Evolutionary conservation across 2,113 vertebrate species (phyloP).

Genomic region (Cyrtonyx montezumae): DNA sequence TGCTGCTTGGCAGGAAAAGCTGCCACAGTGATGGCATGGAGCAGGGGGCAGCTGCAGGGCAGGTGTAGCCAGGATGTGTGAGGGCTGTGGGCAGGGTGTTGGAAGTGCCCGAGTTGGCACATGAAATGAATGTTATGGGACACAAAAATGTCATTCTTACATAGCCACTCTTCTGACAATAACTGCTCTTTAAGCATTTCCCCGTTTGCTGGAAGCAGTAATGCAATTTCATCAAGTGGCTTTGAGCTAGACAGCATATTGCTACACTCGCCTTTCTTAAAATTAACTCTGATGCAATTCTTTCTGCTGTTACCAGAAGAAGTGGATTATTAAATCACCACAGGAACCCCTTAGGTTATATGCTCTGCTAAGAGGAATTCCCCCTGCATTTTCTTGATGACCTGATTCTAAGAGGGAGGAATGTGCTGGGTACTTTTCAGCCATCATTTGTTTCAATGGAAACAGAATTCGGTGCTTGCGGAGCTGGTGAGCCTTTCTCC

Average conservation of each 20-base stretch:
- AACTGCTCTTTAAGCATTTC: neutral
- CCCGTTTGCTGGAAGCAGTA: neutral
- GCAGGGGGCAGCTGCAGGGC: no score
- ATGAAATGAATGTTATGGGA: neutral
- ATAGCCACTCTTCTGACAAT: neutral
- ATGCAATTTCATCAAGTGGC: neutral
- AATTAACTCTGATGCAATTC: neutral
- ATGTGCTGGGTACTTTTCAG: neutral
- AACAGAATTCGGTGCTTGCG: neutral
- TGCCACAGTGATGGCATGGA: no score
- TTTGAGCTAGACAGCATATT: neutral
- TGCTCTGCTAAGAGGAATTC: neutral
- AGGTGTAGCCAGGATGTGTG: no score
- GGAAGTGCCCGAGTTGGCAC: no score
- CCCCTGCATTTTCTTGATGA: neutral
- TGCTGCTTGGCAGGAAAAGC: no score
- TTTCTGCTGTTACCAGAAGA: conserved; percentile 11
- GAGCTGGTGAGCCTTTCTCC: neutral
- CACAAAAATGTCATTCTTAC: neutral
- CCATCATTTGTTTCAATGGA: neutral
- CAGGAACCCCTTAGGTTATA: neutral
- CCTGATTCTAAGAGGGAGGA: neutral
- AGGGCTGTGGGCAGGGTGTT: no score
- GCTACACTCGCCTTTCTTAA: neutral
- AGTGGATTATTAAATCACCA: neutral